Evolutionary conservation across 2,888 invertebrate genomes (phyloP).

Genomic region (Trilocha varians): DNA sequence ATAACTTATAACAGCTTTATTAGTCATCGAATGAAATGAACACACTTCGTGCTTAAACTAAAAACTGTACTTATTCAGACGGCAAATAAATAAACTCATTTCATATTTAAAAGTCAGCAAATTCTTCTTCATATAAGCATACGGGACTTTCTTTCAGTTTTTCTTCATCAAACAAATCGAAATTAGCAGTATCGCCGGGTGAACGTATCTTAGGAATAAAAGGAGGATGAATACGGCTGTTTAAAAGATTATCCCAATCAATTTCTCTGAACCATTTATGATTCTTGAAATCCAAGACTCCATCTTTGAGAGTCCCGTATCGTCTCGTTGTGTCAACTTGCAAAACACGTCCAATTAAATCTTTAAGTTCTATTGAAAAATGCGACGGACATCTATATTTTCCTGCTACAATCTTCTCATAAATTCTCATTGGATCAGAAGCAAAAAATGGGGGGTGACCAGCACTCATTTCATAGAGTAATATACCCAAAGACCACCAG

Average conservation of each 20-base stretch:
- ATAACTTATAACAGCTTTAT: not conserved
- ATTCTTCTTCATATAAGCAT: conserved; percentile 76
- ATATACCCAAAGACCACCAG: conserved; percentile 95
- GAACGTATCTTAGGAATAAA: conserved; percentile 75
- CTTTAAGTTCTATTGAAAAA: conserved; percentile 85
- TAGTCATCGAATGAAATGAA: conserved; percentile 3
- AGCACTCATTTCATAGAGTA: conserved; percentile 91
- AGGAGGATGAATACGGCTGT: conserved; percentile 79
- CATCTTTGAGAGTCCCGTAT: conserved; percentile 91
- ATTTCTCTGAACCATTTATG: conserved; percentile 92
- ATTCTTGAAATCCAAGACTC: conserved; percentile 90
- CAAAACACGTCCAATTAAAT: conserved; percentile 84
- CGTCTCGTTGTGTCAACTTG: conserved; percentile 74
- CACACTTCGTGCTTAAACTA: conserved; percentile 26
- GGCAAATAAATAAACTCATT: conserved; percentile 7
- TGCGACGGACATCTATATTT: conserved; percentile 88
- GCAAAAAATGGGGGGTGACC: conserved; percentile 96
- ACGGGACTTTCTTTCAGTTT: conserved; percentile 62
- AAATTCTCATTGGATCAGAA: conserved; percentile 94
- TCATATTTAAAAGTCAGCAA: conserved; percentile 75
- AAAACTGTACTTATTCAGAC: conserved; percentile 24
- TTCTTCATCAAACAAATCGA: conserved; percentile 76
- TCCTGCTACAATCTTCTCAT: conserved; percentile 93
- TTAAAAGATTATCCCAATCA: conserved; percentile 90
- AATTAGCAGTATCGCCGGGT: conserved; percentile 80